A percentile compares a stretch with the other conserved stretches of the same genome.
Conservation (phyloP, 2,113 vertebrate genomes). For the Corythoichthys intestinalis region DNA sequence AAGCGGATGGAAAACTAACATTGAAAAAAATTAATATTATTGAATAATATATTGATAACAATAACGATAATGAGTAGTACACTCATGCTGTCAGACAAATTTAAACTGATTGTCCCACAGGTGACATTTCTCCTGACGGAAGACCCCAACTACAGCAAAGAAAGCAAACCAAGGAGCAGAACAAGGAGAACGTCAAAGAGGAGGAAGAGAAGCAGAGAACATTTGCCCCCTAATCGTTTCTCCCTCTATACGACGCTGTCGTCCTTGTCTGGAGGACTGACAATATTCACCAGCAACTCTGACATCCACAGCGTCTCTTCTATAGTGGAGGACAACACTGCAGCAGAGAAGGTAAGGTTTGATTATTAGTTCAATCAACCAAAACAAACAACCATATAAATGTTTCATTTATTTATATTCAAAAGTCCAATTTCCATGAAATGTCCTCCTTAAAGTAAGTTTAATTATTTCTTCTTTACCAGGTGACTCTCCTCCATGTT, state of each 20-base stretch:
- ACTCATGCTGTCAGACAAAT: neutral
- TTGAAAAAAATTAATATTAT: too few species aligned
- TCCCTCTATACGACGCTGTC: slow-evolving; percentile 77
- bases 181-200: slow-evolving; percentile 30
- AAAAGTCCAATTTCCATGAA: too few species aligned
- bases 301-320: slow-evolving; percentile 75
- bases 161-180: slow-evolving; percentile 4
- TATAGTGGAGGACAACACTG: slow-evolving; percentile 75
- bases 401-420: too few species aligned
- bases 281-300: slow-evolving; percentile 79
- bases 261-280: slow-evolving; percentile 78
- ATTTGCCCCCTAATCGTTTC: slow-evolving; percentile 74
- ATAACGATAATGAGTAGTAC: neutral
- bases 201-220: slow-evolving; percentile 56
- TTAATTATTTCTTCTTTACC: slow-evolving; percentile 1
- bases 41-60: neutral
- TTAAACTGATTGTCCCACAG: slow-evolving; percentile 46
- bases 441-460: neutral
- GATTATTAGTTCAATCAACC: neutral
- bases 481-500: slow-evolving; percentile 80
- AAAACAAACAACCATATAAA: too few species aligned
- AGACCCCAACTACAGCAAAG: slow-evolving; percentile 60
- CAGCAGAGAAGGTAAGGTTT: slow-evolving; percentile 62
- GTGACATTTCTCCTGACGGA: slow-evolving; percentile 84
- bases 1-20: too few species aligned